A percentile compares a stretch with the other conserved stretches of the same genome.
Evolutionary conservation across 92 coral and sea anemone genomes (phyloP).

Genomic region (Meandrina meandrites): DNA sequence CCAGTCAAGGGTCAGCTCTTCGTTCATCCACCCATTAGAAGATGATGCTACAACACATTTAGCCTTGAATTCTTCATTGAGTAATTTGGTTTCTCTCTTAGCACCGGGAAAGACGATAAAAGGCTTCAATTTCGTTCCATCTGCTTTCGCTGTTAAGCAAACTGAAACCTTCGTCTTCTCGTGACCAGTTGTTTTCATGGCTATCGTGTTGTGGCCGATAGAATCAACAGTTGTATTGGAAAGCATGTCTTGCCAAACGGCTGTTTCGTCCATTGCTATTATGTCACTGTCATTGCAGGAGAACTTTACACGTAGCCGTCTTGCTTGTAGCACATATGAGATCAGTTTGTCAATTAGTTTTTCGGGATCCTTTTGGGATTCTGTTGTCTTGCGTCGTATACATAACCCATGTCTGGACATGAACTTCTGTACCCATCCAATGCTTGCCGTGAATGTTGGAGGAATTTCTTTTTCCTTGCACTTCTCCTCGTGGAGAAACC

Average conservation of each 20-base stretch:
- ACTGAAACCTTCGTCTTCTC: too few species aligned
- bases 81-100: too few species aligned
- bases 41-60: too few species aligned
- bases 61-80: too few species aligned
- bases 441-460: conserved; percentile 38
- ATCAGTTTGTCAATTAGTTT: conserved; percentile 52
- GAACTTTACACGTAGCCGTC: conserved; percentile 25
- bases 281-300: conserved; percentile 35
- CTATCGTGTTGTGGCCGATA: too few species aligned
- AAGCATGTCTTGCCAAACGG: conserved; percentile 28
- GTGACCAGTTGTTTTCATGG: too few species aligned
- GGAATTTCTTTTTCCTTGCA: conserved; percentile 51
- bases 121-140: too few species aligned
- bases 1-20: too few species aligned
- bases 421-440: conserved; percentile 41
- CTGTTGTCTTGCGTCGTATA: conserved; percentile 38
- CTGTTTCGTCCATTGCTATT: conserved; percentile 40
- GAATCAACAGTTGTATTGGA: conserved; percentile 44
- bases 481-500: conserved; percentile 52
- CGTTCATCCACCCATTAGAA: too few species aligned
- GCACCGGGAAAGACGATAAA: too few species aligned
- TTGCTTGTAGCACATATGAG: conserved; percentile 36
- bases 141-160: too few species aligned
- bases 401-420: conserved; percentile 55
- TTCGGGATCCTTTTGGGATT: conserved; percentile 50